Conservation (phyloP, 2,113 vertebrate genomes). For the Notarius lentiginosus region DNA sequence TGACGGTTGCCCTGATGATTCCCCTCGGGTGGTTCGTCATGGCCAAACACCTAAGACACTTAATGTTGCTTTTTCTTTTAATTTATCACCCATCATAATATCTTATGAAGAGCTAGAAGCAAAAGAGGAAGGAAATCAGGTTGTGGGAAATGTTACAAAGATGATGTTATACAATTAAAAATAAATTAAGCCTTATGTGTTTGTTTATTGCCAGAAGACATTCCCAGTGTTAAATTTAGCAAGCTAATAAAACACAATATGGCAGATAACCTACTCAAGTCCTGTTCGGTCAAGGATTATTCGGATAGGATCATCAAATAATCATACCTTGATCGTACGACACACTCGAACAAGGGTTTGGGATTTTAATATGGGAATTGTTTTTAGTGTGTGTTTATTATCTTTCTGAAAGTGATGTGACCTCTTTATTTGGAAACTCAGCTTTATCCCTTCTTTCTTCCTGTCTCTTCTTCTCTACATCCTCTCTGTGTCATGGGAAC, state of each 20-base stretch:
- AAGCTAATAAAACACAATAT: not conserved
- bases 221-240: not conserved
- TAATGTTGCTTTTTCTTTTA: not conserved
- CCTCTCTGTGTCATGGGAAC: conserved; percentile 9
- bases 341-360: not conserved
- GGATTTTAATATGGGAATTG: not conserved
- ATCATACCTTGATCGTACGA: not conserved
- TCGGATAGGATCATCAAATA: not conserved
- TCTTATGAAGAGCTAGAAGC: not conserved
- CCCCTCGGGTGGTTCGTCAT: no score
- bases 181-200: not conserved
- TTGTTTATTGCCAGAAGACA: conserved; percentile 1
- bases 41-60: not conserved
- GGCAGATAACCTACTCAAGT: not conserved
- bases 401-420: not conserved
- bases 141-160: not conserved
- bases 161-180: not conserved
- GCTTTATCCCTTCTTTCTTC: not conserved
- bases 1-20: no score
- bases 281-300: no score
- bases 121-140: not conserved
- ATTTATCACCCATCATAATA: not conserved
- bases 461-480: not conserved
- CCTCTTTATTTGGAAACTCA: not conserved
- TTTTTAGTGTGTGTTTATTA: not conserved